Evolutionary conservation across 2,113 vertebrate genomes (phyloP).

Genomic region (Axis porcinus): DNA sequence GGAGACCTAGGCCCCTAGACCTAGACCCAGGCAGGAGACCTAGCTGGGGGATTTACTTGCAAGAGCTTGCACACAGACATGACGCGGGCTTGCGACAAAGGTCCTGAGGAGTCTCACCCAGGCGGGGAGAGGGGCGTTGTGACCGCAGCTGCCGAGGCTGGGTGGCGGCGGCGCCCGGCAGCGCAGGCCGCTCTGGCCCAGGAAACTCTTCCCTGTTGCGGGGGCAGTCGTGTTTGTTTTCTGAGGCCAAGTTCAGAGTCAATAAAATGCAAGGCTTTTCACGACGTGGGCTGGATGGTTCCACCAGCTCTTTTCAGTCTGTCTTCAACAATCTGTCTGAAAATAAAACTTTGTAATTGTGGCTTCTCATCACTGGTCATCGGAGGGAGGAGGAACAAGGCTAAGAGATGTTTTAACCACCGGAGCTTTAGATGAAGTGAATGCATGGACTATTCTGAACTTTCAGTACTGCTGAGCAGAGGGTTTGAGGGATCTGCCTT

Average conservation of each 20-base stretch:
- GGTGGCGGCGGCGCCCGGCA: not conserved
- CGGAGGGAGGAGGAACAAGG: conserved; percentile 8
- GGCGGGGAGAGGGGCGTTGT: not conserved
- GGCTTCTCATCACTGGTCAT: conserved; percentile 48
- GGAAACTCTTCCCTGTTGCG: fast-evolving
- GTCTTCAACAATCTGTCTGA: not conserved
- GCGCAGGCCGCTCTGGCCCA: not conserved
- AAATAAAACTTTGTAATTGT: not conserved
- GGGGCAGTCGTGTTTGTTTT: conserved; percentile 15
- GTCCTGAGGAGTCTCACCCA: not conserved
- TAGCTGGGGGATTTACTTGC: not conserved
- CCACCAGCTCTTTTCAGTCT: not conserved
- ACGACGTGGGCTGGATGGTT: conserved; percentile 48
- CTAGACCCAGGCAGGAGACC: not conserved
- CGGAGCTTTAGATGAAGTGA: conserved; percentile 68
- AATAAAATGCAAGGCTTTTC: conserved; percentile 52
- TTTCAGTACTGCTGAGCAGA: conserved; percentile 62
- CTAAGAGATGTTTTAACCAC: conserved; percentile 43
- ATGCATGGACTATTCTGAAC: conserved; percentile 67
- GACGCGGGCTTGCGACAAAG: not conserved
- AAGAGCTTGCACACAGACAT: not conserved
- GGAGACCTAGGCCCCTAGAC: not conserved
- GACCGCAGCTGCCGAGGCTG: not conserved
- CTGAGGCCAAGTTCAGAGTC: not conserved
- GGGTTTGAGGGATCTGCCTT: conserved; percentile 61